Percentiles rank a stretch among this genome's conserved stretches.
Conservation (phyloP, 2,888 invertebrate species). For the Rotaria magnacalcarata region DNA sequence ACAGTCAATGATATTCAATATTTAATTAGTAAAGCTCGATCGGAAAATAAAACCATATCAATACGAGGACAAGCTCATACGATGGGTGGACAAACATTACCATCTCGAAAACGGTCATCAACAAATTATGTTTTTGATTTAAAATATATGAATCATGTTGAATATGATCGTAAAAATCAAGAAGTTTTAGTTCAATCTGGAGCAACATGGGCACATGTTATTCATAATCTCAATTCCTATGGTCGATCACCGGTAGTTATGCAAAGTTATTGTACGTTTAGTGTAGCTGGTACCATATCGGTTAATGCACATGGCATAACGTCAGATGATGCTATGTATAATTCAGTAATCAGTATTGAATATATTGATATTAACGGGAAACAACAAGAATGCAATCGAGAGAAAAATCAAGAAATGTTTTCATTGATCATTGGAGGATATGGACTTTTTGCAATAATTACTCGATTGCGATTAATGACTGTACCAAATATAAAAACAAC, state of each 20-base stretch:
- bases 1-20: constrained; percentile 4
- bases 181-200: constrained; percentile 5
- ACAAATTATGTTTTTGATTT: constrained; percentile 12
- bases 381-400: not conserved
- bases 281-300: not conserved
- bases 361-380: constrained; percentile 22
- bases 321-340: not conserved
- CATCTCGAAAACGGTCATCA: not conserved
- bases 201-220: constrained; percentile 29
- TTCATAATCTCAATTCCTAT: not conserved
- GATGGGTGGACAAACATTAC: constrained; percentile 30
- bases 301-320: constrained; percentile 33
- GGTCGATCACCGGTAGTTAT: constrained; percentile 15
- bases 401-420: not conserved
- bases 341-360: not conserved
- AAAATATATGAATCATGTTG: constrained; percentile 29
- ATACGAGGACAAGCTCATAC: constrained; percentile 22
- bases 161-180: not conserved
- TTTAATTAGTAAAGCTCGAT: not conserved
- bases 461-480: not conserved
- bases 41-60: not conserved
- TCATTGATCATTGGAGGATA: constrained; percentile 12
- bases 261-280: constrained; percentile 30
- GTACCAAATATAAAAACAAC: not conserved
- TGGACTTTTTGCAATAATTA: constrained; percentile 26